phyloP scores from a whole-genome alignment of 2,113 vertebrate species.

The Podilymbus podiceps region DNA sequence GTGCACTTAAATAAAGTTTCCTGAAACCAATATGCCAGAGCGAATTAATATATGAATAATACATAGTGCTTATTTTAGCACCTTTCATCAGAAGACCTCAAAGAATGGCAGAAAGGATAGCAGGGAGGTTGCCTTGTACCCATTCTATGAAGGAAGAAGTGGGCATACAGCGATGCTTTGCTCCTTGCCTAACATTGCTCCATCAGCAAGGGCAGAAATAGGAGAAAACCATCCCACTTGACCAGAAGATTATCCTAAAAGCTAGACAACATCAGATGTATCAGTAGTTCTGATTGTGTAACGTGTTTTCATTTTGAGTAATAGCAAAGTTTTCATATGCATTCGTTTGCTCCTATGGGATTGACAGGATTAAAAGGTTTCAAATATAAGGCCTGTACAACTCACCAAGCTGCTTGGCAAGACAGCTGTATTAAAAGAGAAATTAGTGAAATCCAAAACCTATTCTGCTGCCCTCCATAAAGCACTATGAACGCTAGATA shows the following conservation, averaged over 20 bases:
- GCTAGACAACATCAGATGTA: not conserved
- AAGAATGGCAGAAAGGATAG: not conserved
- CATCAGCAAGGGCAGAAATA: not conserved
- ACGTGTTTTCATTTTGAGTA: not conserved
- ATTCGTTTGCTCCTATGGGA: fast-evolving
- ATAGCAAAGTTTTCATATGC: not conserved
- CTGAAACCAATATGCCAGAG: constrained; percentile 29
- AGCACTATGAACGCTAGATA: not conserved
- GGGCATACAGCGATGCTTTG: not conserved
- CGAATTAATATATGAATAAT: constrained; percentile 57
- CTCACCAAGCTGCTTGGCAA: not conserved
- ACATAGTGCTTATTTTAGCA: constrained; percentile 32
- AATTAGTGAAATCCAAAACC: not conserved
- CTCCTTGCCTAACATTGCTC: not conserved
- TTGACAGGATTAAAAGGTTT: not conserved
- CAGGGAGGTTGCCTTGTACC: not conserved
- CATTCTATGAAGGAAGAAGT: not conserved
- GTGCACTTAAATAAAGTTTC: constrained; percentile 34
- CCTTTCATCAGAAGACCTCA: constrained; percentile 21
- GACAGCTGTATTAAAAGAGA: not conserved
- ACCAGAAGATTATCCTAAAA: not conserved
- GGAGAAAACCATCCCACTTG: not conserved
- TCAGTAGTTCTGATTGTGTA: not conserved
- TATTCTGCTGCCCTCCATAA: not conserved
- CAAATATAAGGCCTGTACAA: not conserved